Conservation (phyloP, 2,797 vertebrate species). For the Gobionotothen gibberifrons region DNA sequence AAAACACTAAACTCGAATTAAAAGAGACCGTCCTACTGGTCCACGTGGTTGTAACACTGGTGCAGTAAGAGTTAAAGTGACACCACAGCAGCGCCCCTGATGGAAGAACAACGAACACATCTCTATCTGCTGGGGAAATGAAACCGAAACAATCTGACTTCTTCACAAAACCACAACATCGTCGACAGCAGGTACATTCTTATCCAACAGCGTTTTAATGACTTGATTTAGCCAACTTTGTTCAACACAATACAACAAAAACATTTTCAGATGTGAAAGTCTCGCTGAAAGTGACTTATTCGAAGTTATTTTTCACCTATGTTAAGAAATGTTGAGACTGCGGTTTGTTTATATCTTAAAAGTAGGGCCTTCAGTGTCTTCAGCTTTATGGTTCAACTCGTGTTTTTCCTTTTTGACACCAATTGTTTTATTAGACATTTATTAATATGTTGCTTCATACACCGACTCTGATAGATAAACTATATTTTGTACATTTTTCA, state of each 20-base stretch:
- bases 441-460: neutral
- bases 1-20: too few relatives aligned
- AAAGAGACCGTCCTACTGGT: too few relatives aligned
- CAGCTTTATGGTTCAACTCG: neutral
- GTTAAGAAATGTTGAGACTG: neutral
- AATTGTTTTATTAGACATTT: neutral
- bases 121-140: conserved; percentile 4
- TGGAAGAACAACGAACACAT: neutral
- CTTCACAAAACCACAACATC: neutral
- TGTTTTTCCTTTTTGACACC: neutral
- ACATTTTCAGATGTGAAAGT: neutral
- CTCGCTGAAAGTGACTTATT: neutral
- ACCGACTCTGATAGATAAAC: neutral
- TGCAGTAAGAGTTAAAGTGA: too few relatives aligned
- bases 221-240: neutral
- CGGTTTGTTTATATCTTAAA: neutral
- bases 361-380: neutral
- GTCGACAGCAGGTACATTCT: conserved; percentile 12
- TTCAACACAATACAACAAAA: accelerated
- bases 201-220: accelerated
- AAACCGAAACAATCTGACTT: conserved; percentile 54
- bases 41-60: too few relatives aligned
- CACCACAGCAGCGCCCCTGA: neutral
- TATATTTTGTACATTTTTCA: conserved; percentile 24
- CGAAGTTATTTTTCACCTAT: neutral